phyloP scores from a whole-genome alignment of 2,797 vertebrate genomes.

The Helicolenus hilgendorfi region DNA sequence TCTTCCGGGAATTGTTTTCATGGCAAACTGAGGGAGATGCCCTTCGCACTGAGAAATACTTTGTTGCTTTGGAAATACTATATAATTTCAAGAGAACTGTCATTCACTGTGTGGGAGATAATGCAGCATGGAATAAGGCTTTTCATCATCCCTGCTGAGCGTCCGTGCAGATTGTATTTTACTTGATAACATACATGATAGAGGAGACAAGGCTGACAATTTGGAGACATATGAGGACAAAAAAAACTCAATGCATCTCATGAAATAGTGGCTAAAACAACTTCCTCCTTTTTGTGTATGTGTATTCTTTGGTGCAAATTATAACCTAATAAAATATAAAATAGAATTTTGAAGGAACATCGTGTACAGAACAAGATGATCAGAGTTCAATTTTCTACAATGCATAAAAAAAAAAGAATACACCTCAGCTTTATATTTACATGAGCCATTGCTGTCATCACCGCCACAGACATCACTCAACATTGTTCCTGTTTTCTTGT shows the following conservation, averaged over 20 bases:
- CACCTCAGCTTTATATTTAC: background rate
- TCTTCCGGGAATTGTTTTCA: background rate
- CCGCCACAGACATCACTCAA: background rate
- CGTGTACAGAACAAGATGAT: background rate
- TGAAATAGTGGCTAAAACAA: background rate
- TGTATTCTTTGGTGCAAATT: background rate
- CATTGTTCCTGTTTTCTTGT: background rate
- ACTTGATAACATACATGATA: background rate
- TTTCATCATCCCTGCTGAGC: background rate
- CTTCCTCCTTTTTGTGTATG: background rate
- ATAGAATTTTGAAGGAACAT: background rate
- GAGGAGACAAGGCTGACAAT: background rate
- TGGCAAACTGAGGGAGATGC: background rate
- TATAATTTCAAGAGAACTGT: background rate
- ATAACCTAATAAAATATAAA: too few relatives aligned
- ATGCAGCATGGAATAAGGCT: background rate
- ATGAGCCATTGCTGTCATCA: background rate
- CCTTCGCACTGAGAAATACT: conserved; percentile 1
- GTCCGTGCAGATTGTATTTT: background rate
- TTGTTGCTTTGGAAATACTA: conserved; percentile 1
- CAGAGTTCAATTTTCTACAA: background rate
- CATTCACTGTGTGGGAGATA: conserved; percentile 5
- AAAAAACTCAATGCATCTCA: background rate
- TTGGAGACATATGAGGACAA: background rate
- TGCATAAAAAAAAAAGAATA: background rate